Evolutionary conservation across 2,888 invertebrate genomes (phyloP), one percentile per base, ranked within the genome.

Genomic region (Clistopyga incitator): DNA sequence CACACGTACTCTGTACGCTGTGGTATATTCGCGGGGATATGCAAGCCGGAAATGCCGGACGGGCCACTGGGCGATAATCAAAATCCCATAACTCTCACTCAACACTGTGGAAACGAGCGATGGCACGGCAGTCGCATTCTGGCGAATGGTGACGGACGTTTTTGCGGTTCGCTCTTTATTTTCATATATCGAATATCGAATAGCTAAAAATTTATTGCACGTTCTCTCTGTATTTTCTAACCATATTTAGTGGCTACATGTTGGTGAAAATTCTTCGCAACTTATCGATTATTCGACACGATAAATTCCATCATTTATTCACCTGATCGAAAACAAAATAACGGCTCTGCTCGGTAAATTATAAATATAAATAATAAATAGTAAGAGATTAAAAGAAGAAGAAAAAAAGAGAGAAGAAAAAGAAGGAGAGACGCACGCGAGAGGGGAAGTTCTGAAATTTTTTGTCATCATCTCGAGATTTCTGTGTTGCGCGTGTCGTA

Each of bases 31-130:
- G 56, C 59, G 68, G 23, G 18, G 78, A 81, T 54, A 75, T 67
- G 45, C 56, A 75, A 61, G 75, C 64, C 81, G 70, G 78, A 78
- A 77, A 78, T 74, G 52, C 80, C 74, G 77, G 77, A 74, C 72
- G 68, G 61, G 54, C 80, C 78, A 78, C 84, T 74, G 78, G 34
- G 50, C 64, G 74, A 81, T 84, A 78, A 84, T 84, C 84, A 84
- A 84, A 84, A 84, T 70, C 80, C 77, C 81, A 84, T 84, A 84
- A 84, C 84, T 84, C 84, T 71, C 72, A 29, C 72, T 47, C 59
- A 64, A 18, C 74, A 38, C 54, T 42, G 76, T 74, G 74, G 64
- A 74, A 78, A 80, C 80, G 80, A 84, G 77, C 80, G 83, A 84
- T 84, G 68, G 74, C 78, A 68, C 81, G 67, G 50, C 78, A 81